These are phyloP conservation scores for Meriones unguiculatus DNA, from an alignment of 2,113 vertebrate species.

Conservation along the genomic window DNA sequence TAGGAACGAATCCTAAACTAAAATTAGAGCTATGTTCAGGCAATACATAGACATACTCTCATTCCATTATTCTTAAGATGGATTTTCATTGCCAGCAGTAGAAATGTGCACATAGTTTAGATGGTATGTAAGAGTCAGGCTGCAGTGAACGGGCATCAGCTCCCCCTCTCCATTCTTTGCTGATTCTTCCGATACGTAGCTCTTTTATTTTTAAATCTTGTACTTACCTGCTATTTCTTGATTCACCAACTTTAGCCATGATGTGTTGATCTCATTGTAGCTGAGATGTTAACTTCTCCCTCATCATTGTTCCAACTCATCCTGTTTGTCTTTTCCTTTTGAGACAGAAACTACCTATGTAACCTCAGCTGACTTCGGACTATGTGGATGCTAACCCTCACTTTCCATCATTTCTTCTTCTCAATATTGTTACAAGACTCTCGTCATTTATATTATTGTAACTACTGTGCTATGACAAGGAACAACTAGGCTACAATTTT, in stretches of 20 bases:
- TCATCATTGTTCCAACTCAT: background rate
- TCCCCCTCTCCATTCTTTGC: background rate
- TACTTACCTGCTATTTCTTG: background rate
- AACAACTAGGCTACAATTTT: background rate
- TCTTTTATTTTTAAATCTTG: constrained; percentile 21
- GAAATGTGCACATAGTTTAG: background rate
- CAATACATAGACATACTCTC: background rate
- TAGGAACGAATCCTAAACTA: background rate
- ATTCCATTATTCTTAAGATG: background rate
- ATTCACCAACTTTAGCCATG: background rate
- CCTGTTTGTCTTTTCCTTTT: background rate
- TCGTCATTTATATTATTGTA: background rate
- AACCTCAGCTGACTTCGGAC: background rate
- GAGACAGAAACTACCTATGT: background rate
- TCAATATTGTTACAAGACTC: background rate
- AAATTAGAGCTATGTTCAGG: background rate
- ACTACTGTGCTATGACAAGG: background rate
- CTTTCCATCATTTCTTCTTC: background rate
- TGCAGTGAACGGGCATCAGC: background rate
- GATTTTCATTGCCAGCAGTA: background rate
- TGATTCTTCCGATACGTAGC: background rate
- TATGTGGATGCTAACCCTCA: background rate
- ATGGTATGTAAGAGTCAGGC: background rate
- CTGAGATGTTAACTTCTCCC: background rate
- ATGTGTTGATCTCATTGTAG: background rate